Conservation (phyloP, 1,140 invertebrate genomes). For the Drosophila subobscura region DNA sequence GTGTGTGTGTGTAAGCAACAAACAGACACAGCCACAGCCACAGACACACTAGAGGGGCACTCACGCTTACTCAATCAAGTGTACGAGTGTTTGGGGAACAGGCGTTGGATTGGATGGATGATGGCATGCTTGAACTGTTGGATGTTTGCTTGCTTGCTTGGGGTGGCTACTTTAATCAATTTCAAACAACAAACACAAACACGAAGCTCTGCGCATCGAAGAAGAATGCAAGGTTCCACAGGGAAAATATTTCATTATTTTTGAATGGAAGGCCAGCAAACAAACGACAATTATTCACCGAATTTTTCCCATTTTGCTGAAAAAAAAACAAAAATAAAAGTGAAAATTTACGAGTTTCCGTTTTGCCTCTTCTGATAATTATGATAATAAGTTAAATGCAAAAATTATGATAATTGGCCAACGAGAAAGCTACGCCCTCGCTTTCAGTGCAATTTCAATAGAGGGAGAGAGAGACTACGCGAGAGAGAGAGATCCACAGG, state of each 20-base stretch:
- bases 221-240: constrained; percentile 70
- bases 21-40: constrained; percentile 15
- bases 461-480: not conserved
- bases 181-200: constrained; percentile 69
- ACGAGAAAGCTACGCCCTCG: constrained; percentile 28
- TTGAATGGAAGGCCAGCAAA: constrained; percentile 50
- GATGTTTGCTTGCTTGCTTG: constrained; percentile 53
- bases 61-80: constrained; percentile 56
- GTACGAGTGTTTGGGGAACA: constrained; percentile 63
- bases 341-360: constrained; percentile 33
- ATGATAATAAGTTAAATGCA: constrained; percentile 69
- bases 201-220: constrained; percentile 31
- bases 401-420: constrained; percentile 76
- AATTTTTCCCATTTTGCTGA: constrained; percentile 13
- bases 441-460: constrained; percentile 13
- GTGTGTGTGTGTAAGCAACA: constrained; percentile 2
- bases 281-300: constrained; percentile 36
- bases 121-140: constrained; percentile 1
- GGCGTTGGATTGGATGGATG: constrained; percentile 35
- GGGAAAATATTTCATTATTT: constrained; percentile 60
- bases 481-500: constrained; percentile 3
- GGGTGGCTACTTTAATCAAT: constrained; percentile 72
- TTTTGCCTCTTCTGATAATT: constrained; percentile 58
- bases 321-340: constrained; percentile 12
- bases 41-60: constrained; percentile 19